Evolutionary conservation across 2,797 vertebrate genomes (phyloP).

Genomic region (Gastrophryne carolinensis): DNA sequence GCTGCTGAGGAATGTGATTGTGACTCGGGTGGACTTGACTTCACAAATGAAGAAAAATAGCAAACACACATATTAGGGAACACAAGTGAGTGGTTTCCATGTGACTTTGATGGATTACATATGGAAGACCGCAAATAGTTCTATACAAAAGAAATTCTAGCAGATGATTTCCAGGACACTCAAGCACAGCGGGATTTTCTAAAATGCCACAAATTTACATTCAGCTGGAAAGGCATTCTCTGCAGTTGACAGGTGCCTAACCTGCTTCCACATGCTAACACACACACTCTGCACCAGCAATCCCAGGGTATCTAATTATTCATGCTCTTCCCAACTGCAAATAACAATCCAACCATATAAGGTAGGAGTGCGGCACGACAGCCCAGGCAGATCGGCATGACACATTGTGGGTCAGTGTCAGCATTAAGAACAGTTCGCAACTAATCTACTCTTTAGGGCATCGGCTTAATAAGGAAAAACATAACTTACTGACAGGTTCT

Average conservation of each 20-base stretch:
- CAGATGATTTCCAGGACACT: slow-evolving; percentile 35
- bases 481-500: background rate
- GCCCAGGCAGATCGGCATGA: background rate
- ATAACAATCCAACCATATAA: slow-evolving; percentile 1
- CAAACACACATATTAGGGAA: slow-evolving; percentile 31
- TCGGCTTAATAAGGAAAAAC: slow-evolving; percentile 10
- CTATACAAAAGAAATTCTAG: slow-evolving; percentile 34
- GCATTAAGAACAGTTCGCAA: background rate
- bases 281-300: slow-evolving; percentile 25
- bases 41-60: slow-evolving; percentile 14
- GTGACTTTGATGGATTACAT: slow-evolving; percentile 50
- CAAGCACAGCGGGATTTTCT: slow-evolving; percentile 31
- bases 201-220: slow-evolving; percentile 49
- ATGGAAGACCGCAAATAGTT: slow-evolving; percentile 42
- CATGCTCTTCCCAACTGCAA: background rate
- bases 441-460: slow-evolving; percentile 11
- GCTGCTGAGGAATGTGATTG: background rate
- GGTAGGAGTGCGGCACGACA: background rate
- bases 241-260: slow-evolving; percentile 42
- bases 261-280: slow-evolving; percentile 43
- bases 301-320: slow-evolving; percentile 46
- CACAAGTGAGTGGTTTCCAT: slow-evolving; percentile 28
- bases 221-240: slow-evolving; percentile 5
- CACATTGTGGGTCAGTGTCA: slow-evolving; percentile 1
- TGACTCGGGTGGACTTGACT: slow-evolving; percentile 1